These are phyloP conservation scores for Parelbella ahira DNA, from an alignment of 2,888 invertebrate genomes.

Conservation along the genomic window DNA sequence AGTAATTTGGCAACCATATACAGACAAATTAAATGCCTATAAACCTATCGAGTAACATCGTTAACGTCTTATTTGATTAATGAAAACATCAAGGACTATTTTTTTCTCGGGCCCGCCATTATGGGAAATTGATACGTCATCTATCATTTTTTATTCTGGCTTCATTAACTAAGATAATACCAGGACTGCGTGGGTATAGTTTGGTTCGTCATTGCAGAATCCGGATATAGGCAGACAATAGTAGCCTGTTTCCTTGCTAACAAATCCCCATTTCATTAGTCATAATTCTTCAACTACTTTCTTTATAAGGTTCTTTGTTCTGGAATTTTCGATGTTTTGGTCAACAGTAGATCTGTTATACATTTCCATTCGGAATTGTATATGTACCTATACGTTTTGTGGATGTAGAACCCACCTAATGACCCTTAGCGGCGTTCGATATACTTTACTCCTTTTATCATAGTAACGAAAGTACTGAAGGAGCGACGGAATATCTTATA, in stretches of 20 bases:
- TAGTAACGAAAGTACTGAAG: too few species aligned
- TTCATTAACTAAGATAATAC: slow-evolving; percentile 3
- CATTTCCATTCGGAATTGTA: too few species aligned
- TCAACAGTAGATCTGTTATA: too few species aligned
- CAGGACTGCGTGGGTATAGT: slow-evolving; percentile 2
- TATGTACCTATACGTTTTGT: too few species aligned
- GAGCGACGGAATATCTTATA: not conserved
- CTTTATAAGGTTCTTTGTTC: too few species aligned
- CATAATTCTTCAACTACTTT: too few species aligned
- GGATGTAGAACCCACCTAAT: too few species aligned
- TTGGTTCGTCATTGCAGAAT: slow-evolving; percentile 11
- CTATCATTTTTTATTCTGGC: slow-evolving; percentile 3
- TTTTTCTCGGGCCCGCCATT: slow-evolving; percentile 10
- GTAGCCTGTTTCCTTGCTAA: slow-evolving; percentile 8
- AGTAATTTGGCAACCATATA: slow-evolving; percentile 53
- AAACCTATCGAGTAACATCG: slow-evolving; percentile 35
- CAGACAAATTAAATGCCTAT: slow-evolving; percentile 44
- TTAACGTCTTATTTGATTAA: slow-evolving; percentile 31
- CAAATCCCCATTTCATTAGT: too few species aligned
- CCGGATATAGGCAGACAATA: slow-evolving; percentile 1
- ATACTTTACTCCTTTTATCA: too few species aligned
- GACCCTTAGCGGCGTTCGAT: too few species aligned
- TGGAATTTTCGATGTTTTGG: too few species aligned
- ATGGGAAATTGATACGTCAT: slow-evolving; percentile 26
- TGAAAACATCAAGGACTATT: slow-evolving; percentile 8